phyloP scores from a whole-genome alignment of 2,888 invertebrate species.

The Ochropleura leucogaster region DNA sequence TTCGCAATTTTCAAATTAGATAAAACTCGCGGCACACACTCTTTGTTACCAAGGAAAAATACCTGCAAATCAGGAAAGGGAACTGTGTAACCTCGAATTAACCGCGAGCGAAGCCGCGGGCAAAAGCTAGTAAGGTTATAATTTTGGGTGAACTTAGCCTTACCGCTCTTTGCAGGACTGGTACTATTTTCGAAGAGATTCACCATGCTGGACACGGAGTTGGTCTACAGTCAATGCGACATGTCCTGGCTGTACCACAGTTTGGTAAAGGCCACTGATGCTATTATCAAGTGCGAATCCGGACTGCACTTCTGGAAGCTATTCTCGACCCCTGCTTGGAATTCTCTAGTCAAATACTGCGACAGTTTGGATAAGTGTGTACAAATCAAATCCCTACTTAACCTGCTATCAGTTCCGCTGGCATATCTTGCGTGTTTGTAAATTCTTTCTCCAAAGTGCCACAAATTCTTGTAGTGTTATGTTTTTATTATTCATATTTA shows the following conservation, averaged over 20 bases:
- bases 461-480: background rate
- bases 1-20: too few relatives aligned
- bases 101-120: too few relatives aligned
- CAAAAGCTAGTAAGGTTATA: too few relatives aligned
- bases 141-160: constrained; percentile 8
- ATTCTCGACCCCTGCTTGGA: constrained; percentile 91
- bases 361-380: constrained; percentile 91
- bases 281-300: constrained; percentile 91
- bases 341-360: constrained; percentile 90
- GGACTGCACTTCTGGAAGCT: constrained; percentile 93
- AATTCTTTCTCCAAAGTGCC: background rate
- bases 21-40: too few relatives aligned
- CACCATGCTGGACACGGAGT: constrained; percentile 90
- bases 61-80: too few relatives aligned
- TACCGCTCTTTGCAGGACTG: constrained; percentile 73
- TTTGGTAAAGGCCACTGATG: constrained; percentile 89
- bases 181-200: constrained; percentile 91
- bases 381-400: constrained; percentile 12
- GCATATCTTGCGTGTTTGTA: background rate
- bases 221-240: constrained; percentile 88
- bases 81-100: too few relatives aligned
- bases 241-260: constrained; percentile 91
- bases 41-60: too few relatives aligned
- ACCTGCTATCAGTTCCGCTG: background rate
- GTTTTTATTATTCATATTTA: background rate